These are phyloP conservation scores for Seladonia tumulorum DNA, from an alignment of 2,888 invertebrate genomes.

Conservation along the genomic window DNA sequence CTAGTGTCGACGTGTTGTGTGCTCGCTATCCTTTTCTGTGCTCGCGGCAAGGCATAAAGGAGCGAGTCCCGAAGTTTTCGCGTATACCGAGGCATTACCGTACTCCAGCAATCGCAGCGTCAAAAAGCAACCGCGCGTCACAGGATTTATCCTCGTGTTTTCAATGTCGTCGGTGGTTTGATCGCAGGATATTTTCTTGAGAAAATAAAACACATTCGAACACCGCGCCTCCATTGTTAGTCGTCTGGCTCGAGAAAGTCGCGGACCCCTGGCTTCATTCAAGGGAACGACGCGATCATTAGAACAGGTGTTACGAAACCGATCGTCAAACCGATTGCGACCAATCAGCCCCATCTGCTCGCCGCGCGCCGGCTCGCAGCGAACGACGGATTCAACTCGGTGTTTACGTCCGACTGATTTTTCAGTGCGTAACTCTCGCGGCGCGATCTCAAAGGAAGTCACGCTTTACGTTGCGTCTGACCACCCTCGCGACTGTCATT, in stretches of 20 bases:
- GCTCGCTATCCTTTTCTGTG: no score
- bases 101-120: neutral
- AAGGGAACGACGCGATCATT: neutral
- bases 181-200: neutral
- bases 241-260: neutral
- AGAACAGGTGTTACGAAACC: conserved; percentile 41
- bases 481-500: conserved; percentile 78
- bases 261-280: neutral
- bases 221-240: neutral
- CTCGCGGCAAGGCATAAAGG: neutral
- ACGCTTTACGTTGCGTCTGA: conserved; percentile 65
- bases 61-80: neutral
- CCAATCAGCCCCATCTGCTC: conserved; percentile 31
- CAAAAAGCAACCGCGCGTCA: neutral
- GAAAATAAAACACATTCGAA: neutral
- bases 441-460: conserved; percentile 60
- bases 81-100: neutral
- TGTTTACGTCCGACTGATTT: conserved; percentile 38
- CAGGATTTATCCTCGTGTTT: neutral
- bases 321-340: conserved; percentile 31
- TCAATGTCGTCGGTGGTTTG: neutral
- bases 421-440: conserved; percentile 43
- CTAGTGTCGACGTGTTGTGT: neutral
- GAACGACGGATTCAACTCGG: conserved; percentile 30
- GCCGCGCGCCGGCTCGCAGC: neutral